phyloP scores from a whole-genome alignment of 2,113 vertebrate genomes.

The Xenopus laevis region DNA sequence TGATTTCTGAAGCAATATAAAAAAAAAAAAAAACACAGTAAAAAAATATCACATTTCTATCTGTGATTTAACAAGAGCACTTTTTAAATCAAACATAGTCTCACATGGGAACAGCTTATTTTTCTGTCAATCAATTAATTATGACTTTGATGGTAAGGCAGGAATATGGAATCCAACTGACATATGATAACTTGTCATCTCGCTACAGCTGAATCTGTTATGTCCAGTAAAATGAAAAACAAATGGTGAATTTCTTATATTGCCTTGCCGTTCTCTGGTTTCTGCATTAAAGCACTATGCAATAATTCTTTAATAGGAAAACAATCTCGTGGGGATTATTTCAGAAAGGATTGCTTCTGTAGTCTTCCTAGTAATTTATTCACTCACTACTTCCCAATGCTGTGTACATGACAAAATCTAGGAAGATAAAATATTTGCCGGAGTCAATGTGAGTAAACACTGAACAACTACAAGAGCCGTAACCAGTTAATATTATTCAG shows the following conservation, averaged over 20 bases:
- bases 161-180: conserved; percentile 54
- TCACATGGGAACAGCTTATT: conserved; percentile 66
- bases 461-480: conserved; percentile 23
- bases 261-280: conserved; percentile 29
- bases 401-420: conserved; percentile 44
- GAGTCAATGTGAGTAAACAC: conserved; percentile 43
- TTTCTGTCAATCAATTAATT: conserved; percentile 65
- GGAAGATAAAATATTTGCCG: conserved; percentile 42
- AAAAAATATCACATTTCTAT: not conserved
- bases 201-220: conserved; percentile 56
- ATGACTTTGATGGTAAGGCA: conserved; percentile 60
- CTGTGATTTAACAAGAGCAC: conserved; percentile 3
- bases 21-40: not conserved
- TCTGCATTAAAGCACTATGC: conserved; percentile 27
- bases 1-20: conserved; percentile 30
- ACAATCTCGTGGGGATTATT: conserved; percentile 26
- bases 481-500: conserved; percentile 42
- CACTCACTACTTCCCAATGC: conserved; percentile 33
- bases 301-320: conserved; percentile 43
- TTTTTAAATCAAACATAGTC: conserved; percentile 57
- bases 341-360: conserved; percentile 37
- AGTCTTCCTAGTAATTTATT: conserved; percentile 43
- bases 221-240: conserved; percentile 59
- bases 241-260: conserved; percentile 48
- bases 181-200: conserved; percentile 68